phyloP scores from a whole-genome alignment of 2,113 vertebrate genomes.

The Triplophysa dalaica region DNA sequence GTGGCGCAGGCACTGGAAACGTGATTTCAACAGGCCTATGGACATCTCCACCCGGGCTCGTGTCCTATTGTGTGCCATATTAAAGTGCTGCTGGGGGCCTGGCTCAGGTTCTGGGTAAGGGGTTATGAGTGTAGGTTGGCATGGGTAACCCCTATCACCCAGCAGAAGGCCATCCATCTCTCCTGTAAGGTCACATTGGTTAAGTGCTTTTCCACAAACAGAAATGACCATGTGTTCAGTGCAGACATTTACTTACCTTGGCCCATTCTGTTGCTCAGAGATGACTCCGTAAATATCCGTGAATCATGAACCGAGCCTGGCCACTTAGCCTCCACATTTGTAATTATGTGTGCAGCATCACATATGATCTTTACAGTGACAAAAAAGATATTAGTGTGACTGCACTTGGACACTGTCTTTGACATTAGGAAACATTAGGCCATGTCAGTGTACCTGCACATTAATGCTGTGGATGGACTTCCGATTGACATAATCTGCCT shows the following conservation, averaged over 20 bases:
- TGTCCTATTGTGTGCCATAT: not conserved
- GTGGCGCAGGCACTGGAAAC: no score
- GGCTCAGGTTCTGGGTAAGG: no score
- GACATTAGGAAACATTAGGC: not conserved
- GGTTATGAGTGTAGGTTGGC: not conserved
- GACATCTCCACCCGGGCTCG: no score
- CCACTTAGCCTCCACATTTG: not conserved
- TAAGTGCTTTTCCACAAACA: not conserved
- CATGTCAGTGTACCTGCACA: not conserved
- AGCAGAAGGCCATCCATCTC: no score
- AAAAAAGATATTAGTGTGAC: not conserved
- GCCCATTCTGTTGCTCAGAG: not conserved
- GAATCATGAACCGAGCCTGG: not conserved
- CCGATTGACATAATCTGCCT: not conserved
- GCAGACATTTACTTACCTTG: no score
- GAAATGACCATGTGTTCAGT: no score
- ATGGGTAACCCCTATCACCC: no score
- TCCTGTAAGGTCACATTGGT: not conserved
- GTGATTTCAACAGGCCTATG: no score
- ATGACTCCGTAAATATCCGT: not conserved
- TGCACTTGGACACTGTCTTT: not conserved
- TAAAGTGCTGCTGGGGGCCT: not conserved
- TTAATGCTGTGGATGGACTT: not conserved
- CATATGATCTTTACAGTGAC: slow-evolving; percentile 13
- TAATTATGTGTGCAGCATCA: not conserved